Percentiles rank a stretch among this genome's conserved stretches.
Evolutionary conservation across 2,797 vertebrate genomes (phyloP).

Genomic region (Sebastiscus tertius): DNA sequence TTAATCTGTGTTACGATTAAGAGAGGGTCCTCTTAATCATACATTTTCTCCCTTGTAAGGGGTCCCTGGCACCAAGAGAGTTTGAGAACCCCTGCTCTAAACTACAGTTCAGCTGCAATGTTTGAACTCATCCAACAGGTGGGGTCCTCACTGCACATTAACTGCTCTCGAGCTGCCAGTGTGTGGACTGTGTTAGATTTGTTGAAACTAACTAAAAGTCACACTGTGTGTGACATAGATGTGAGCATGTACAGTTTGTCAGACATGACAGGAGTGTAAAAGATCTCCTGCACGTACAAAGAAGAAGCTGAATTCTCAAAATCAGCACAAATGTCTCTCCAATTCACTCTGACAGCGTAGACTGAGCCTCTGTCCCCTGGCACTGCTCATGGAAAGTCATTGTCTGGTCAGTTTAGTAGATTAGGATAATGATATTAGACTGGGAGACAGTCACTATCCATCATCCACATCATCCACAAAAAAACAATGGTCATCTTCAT

Average conservation of each 20-base stretch:
- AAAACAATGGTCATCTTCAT: constrained; percentile 23
- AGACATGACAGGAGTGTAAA: background rate
- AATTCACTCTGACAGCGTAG: background rate
- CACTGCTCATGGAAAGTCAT: constrained; percentile 1
- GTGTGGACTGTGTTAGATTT: background rate
- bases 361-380: background rate
- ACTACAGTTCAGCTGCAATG: constrained; percentile 13
- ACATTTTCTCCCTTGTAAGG: no score
- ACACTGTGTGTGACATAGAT: background rate
- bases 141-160: constrained; percentile 43
- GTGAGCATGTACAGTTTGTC: background rate
- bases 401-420: constrained; percentile 31
- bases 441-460: constrained; percentile 17
- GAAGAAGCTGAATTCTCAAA: background rate
- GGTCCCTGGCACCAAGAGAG: no score
- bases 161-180: background rate
- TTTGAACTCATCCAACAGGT: constrained; percentile 60
- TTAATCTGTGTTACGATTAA: no score
- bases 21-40: no score
- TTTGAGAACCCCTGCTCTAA: no score
- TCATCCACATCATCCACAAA: constrained; percentile 17
- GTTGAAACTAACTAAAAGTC: background rate
- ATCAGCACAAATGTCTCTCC: background rate
- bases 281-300: background rate
- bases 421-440: constrained; percentile 62